phyloP scores from a whole-genome alignment of 2,888 invertebrate genomes.

The Drosophila kuntzei region DNA sequence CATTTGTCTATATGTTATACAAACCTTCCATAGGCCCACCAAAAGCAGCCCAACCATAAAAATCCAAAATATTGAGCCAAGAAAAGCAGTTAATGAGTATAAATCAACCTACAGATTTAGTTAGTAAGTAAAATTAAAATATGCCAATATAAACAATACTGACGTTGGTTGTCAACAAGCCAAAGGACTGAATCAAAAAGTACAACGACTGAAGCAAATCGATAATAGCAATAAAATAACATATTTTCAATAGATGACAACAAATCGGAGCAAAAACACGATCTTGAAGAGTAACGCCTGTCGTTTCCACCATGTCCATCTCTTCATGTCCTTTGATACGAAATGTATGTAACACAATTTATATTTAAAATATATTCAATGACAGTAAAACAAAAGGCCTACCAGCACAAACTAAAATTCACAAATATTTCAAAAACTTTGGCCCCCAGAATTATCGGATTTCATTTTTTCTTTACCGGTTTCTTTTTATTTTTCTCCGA shows the following conservation, averaged over 20 bases:
- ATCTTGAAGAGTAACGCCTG: background rate
- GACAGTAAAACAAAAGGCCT: conserved; percentile 9
- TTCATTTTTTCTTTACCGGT: conserved; percentile 23
- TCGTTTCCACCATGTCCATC: background rate
- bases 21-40: conserved; percentile 55
- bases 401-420: conserved; percentile 15
- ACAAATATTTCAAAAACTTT: background rate
- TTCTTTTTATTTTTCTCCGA: conserved; percentile 29
- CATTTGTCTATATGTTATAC: background rate
- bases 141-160: conserved; percentile 9
- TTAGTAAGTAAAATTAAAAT: background rate
- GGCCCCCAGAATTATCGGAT: background rate
- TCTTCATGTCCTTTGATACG: background rate
- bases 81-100: conserved; percentile 24
- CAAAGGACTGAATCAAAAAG: conserved; percentile 32
- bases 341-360: background rate
- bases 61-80: conserved; percentile 45
- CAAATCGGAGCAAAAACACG: background rate
- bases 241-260: conserved; percentile 19
- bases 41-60: conserved; percentile 34
- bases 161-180: conserved; percentile 8
- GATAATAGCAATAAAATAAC: conserved; percentile 35
- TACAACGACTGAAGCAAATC: conserved; percentile 55
- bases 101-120: conserved; percentile 21
- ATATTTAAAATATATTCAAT: conserved; percentile 38